Base-by-base conservation (phyloP, 1,140 invertebrate species). In the Brachionus plicatilis region DNA sequence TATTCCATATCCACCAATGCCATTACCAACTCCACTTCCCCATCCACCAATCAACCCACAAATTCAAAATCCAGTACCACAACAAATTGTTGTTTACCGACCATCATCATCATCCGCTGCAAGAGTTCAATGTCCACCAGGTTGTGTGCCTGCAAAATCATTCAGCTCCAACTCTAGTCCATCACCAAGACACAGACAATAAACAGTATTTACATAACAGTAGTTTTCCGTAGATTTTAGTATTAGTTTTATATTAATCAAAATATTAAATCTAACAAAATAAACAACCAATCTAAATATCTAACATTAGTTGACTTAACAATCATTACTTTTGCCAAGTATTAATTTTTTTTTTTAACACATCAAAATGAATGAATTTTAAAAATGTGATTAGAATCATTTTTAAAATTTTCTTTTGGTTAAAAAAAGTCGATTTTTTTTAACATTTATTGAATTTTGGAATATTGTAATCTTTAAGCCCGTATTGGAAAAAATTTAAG, bases 31-130 rank as follows among this genome's bases (percentile, higher is more conserved):
- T 24, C 33, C 33, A 6, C 0, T 37, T 6, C 33, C 33, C 0
- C 6, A 7, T 37, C 33, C 33, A 37, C 33, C 33, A 37, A 37
- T 37, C 33, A 37, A 37, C 0, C 33, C 5, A 37, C 53, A 27
- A 68, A 0, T 47, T 47, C 79, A 47, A 66, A 24, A 53, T 37
- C 79, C 79, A 65, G 79, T 47, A 43, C 79, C 79, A 65, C 79
- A 82, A 68, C 79, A 82, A 82, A 82, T 82, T 14, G 79, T 82
- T 47, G 53, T 82, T 27, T 82, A 82, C 20, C 33, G 79, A 82
- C 79, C 79, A 82, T 45, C 53, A 82, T 68, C 53, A 45, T 68
- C 79, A 37, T 72, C 68, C 41, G 6, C 12, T 68, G 50, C 56
- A 82, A 60, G 43, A 68, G 53, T 45, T 12, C 79, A 60, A 82